These are phyloP conservation scores for Girardinichthys multiradiatus DNA, from an alignment of 2,113 vertebrate species.

Conservation along the genomic window DNA sequence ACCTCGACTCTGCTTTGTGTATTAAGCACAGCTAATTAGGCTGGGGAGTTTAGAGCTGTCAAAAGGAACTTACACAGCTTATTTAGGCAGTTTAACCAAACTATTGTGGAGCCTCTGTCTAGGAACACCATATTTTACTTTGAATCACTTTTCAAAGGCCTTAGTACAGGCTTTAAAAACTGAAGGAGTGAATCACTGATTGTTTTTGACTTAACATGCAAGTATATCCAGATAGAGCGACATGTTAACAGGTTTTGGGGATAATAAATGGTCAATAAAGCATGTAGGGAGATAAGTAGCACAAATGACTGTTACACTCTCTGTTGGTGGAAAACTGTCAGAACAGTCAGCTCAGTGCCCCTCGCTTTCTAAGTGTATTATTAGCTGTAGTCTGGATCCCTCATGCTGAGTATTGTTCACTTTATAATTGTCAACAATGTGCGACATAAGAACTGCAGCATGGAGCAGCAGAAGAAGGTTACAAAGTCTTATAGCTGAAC, in stretches of 20 bases:
- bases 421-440: background rate
- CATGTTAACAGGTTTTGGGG: background rate
- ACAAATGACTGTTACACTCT: background rate
- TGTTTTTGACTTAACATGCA: background rate
- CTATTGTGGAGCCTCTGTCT: conserved; percentile 26
- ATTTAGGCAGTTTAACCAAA: conserved; percentile 54
- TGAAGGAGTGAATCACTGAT: no score
- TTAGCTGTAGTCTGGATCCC: background rate
- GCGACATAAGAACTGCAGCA: background rate
- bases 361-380: background rate
- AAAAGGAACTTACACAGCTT: conserved; percentile 31
- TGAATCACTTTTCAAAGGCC: conserved; percentile 29
- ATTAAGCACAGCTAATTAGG: conserved; percentile 48
- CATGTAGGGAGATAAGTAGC: background rate
- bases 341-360: background rate
- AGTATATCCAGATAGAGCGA: background rate
- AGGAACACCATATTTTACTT: conserved; percentile 28
- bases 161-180: background rate
- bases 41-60: conserved; percentile 29
- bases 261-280: no score
- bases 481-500: background rate
- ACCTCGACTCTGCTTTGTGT: conserved; percentile 31
- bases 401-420: background rate
- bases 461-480: background rate
- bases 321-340: background rate